Evolutionary conservation across 2,888 invertebrate genomes (phyloP), one percentile per base, ranked within the genome.

Genomic region (Scaeva pyrastri): DNA sequence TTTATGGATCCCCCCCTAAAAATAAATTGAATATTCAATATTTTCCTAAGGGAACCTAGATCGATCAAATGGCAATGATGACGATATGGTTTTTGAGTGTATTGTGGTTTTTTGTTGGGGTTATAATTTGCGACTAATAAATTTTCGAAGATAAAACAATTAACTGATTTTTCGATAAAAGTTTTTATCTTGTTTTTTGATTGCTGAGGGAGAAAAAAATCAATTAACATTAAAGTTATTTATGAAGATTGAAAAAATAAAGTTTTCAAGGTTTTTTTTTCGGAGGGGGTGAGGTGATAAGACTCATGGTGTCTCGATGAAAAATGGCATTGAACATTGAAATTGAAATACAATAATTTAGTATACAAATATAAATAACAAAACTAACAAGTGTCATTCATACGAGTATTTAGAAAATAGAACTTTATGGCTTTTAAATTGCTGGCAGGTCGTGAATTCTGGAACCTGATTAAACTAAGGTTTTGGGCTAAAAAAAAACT

Each of bases 11-110:
- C 0, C 39, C 21, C 39, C n/a, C n/a, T n/a, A n/a, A 50, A 50
- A 66, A 31, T 50, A 48, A 66, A 66, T 36, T 66, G 26, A 50
- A 66, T 66, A 50, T 66, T 66, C 31, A 66, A 66, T n/a, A n/a
- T 66, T 19, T 66, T 50, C 36, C 48, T 66, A 1, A 4, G 31
- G 50, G 66, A n/a, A 36, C 6, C 31, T 7, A 8, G 6, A 31
- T 5, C 6, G 0, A 50, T 19, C 31, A 19, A 19, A 43, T 43
- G 7, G 1, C 2, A 21, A 23, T 5, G 12, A 58, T 12, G 39
- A 21, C 36, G 39, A 58, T 58, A 36, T 31, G 21, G 23, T 23
- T 62, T 41, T 62, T 23, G 43, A 62, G 43, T n/a, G 64, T 31
- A 50, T 31, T 12, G 16, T 5, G 5, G 64, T 31, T 66, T 31